These are phyloP conservation scores for Platyscapa corneri DNA, from an alignment of 1,140 invertebrate genomes.

Conservation along the genomic window DNA sequence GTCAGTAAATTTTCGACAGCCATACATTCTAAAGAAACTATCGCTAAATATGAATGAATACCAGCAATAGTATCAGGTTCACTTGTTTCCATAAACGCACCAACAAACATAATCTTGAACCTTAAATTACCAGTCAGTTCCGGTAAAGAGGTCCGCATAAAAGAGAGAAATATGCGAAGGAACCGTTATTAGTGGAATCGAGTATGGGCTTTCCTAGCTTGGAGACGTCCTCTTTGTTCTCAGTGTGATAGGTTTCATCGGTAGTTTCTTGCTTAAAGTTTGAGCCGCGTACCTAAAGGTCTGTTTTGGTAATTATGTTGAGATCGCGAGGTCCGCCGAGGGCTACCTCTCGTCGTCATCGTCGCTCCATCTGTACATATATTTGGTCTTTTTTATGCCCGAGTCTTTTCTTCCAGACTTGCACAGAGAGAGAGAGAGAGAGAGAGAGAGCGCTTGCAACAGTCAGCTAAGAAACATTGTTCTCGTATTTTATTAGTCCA, in stretches of 20 bases:
- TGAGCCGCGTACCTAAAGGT: conserved; percentile 11
- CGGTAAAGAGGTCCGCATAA: neutral
- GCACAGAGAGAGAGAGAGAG: neutral
- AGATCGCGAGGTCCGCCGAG: conserved; percentile 50
- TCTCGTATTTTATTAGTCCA: neutral
- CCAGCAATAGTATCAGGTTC: too few species aligned
- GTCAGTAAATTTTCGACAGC: too few species aligned
- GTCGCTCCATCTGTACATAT: conserved; percentile 49
- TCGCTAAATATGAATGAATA: too few species aligned
- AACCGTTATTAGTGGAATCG: neutral
- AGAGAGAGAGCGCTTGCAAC: neutral
- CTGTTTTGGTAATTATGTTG: conserved; percentile 47
- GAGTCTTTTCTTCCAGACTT: neutral
- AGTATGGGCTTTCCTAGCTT: conserved; percentile 21
- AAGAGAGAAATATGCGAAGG: neutral
- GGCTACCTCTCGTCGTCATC: conserved; percentile 41
- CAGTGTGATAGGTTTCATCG: conserved; percentile 5
- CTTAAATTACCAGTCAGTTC: neutral
- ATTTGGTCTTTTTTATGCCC: conserved; percentile 5
- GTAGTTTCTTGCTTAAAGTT: neutral
- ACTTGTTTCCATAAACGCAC: too few species aligned
- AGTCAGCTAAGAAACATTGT: neutral
- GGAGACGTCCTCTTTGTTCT: neutral
- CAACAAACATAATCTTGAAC: neutral
- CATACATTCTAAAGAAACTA: too few species aligned